phyloP scores from a whole-genome alignment of 2,888 invertebrate species.

The Kryphioiulus occultus region DNA sequence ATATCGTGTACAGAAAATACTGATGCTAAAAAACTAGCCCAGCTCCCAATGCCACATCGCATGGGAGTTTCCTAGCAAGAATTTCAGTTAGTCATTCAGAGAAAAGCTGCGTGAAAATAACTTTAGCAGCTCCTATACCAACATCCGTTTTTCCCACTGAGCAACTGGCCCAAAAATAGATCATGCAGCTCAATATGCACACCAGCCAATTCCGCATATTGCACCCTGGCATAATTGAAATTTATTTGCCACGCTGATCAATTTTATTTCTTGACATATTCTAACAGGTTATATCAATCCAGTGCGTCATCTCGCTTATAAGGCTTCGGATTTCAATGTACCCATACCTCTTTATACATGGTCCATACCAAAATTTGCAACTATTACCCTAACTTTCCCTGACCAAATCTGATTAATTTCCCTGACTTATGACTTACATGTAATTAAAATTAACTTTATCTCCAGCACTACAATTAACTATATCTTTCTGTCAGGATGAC shows the following conservation, averaged over 20 bases:
- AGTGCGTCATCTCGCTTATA: background rate
- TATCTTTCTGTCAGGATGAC: no score
- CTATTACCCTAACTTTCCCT: no score
- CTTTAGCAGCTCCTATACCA: background rate
- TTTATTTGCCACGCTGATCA: background rate
- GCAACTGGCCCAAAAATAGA: background rate
- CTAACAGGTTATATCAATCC: background rate
- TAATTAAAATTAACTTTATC: no score
- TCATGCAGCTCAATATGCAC: background rate
- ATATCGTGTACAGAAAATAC: background rate
- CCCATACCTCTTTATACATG: no score
- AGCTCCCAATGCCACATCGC: background rate
- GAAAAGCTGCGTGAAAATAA: background rate
- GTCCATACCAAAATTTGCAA: no score
- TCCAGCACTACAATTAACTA: no score
- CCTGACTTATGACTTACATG: no score
- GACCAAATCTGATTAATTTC: no score
- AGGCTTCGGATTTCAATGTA: no score
- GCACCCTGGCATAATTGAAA: background rate
- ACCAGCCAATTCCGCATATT: background rate
- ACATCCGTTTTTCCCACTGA: background rate
- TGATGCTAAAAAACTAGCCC: background rate
- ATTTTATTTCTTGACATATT: background rate
- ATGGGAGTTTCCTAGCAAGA: background rate
- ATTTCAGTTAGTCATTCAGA: background rate